Conservation (phyloP, 2,113 vertebrate genomes). For the Zosterops pallidus region DNA sequence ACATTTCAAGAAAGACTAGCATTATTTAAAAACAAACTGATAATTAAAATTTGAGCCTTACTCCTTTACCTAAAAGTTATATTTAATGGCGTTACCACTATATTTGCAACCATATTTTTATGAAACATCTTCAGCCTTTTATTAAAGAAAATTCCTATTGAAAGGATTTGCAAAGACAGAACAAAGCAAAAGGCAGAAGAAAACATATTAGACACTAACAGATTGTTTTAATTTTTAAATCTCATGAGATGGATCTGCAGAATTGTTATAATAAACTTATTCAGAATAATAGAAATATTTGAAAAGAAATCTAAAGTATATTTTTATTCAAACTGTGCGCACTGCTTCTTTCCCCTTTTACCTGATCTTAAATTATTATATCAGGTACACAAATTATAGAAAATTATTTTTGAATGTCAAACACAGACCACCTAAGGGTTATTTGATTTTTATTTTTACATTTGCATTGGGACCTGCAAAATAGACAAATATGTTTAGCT, state of each 20-base stretch:
- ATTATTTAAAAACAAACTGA: not conserved
- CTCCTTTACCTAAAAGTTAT: not conserved
- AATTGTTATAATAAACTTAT: not conserved
- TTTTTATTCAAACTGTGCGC: not conserved
- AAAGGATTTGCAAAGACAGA: not conserved
- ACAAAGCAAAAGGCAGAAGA: not conserved
- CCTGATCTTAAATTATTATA: not conserved
- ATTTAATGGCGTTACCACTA: not conserved
- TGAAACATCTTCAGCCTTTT: not conserved
- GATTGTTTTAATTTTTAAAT: not conserved
- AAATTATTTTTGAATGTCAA: slow-evolving; percentile 6
- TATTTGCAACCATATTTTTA: not conserved
- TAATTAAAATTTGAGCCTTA: not conserved
- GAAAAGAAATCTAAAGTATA: not conserved
- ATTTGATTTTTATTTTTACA: not conserved
- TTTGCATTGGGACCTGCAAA: not conserved
- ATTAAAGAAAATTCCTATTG: not conserved
- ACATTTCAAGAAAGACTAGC: not conserved
- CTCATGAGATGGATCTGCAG: not conserved
- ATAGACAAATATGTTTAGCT: not conserved
- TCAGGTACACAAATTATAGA: not conserved
- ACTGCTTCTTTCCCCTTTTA: not conserved
- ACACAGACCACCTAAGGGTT: not conserved
- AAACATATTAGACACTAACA: not conserved
- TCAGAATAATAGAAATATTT: not conserved